These are phyloP conservation scores for Apostichopus japonicus DNA, from an alignment of 35 echinoderm and acorn worm genomes.

Conservation along the genomic window DNA sequence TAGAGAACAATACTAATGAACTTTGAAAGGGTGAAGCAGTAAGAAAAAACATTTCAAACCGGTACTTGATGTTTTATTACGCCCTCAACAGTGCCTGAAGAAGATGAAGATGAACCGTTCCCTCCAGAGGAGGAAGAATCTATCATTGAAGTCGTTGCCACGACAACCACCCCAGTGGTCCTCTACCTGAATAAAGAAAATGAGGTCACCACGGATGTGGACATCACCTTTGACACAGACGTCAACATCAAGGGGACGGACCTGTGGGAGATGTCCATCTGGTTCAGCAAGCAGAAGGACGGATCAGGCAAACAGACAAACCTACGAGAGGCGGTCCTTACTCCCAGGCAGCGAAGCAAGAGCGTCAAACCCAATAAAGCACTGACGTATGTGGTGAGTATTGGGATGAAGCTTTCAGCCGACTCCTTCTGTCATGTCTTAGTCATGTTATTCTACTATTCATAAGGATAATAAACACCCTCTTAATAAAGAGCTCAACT, in stretches of 20 bases:
- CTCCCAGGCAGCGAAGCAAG: conserved; percentile 10
- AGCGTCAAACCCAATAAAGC: conserved; percentile 7
- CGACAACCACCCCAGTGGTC: not conserved
- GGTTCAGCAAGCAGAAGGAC: conserved; percentile 44
- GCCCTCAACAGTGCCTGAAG: not conserved
- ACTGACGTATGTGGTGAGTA: not conserved
- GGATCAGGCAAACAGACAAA: conserved; percentile 36
- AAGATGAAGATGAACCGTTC: not conserved
- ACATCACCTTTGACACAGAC: conserved; percentile 18
- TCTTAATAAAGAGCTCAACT: no score
- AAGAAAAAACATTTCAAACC: no score
- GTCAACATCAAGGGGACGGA: conserved; percentile 31
- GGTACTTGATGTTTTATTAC: not conserved
- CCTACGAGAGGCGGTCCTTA: not conserved
- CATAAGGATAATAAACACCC: no score
- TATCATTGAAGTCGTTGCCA: conserved; percentile 21
- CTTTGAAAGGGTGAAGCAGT: no score
- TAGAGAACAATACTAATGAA: no score
- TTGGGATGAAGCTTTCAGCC: not conserved
- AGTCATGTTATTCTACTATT: not conserved
- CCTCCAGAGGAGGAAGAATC: conserved; percentile 11
- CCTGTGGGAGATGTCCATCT: conserved; percentile 24
- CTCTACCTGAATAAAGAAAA: not conserved
- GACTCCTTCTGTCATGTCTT: not conserved
- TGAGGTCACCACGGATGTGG: conserved; percentile 28